phyloP scores from a whole-genome alignment of 2,797 vertebrate genomes.

The Ceryle rudis region DNA sequence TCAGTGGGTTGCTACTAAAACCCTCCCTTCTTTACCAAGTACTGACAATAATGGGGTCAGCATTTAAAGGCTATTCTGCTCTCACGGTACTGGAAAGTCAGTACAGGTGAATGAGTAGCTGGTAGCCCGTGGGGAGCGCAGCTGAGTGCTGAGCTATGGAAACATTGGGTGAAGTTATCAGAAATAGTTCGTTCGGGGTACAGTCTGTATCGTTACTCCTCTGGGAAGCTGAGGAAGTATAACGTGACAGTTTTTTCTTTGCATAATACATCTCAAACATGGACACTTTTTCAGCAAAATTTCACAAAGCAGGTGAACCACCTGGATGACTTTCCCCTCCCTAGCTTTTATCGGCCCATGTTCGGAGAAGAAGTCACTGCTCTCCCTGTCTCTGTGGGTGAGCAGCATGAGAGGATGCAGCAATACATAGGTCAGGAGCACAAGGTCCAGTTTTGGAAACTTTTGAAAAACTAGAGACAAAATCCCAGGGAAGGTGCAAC shows the following conservation, averaged over 20 bases:
- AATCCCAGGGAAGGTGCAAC: background rate
- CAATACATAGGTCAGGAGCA: background rate
- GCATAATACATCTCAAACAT: background rate
- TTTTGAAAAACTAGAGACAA: background rate
- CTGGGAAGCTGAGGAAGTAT: background rate
- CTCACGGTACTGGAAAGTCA: background rate
- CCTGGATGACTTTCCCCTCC: background rate
- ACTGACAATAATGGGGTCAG: background rate
- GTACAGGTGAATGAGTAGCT: background rate
- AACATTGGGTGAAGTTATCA: background rate
- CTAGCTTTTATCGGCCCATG: background rate
- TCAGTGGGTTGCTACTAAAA: background rate
- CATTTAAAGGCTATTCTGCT: background rate
- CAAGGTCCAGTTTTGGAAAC: background rate
- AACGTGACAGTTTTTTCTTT: background rate
- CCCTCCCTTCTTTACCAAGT: background rate
- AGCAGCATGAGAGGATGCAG: background rate
- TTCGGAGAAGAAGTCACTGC: background rate
- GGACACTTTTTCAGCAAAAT: background rate
- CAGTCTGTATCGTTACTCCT: background rate
- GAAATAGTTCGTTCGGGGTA: background rate
- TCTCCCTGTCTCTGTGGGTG: background rate
- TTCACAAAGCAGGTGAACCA: background rate
- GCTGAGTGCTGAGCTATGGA: background rate
- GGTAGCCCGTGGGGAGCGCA: accelerated